Base-by-base conservation (phyloP, 2,113 vertebrate species). In the Cardinalis cardinalis region DNA sequence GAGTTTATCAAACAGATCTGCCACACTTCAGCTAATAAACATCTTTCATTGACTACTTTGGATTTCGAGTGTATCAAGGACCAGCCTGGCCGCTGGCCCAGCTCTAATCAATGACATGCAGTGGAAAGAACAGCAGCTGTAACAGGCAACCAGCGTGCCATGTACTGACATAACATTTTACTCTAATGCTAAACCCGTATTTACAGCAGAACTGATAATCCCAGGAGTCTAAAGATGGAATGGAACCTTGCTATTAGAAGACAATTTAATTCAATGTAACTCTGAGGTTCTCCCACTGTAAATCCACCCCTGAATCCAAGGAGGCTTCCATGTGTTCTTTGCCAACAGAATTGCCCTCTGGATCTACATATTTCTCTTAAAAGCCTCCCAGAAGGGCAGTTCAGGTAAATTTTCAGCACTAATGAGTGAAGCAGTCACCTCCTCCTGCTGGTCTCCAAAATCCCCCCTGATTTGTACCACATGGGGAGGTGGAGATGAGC, bases 181-280 rank as follows among this genome's bases (percentile, higher is more conserved):
- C 40, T 90, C 49, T 86, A 84, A 94, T 44, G 69, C 83, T 91
- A 53, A 90, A 75, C 51, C 84, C 34, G 23, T 64, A 88, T 75
- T 93, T 76, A 73, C 55, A 90, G 46, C 70, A 87, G 91, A 53
- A 68, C 28, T 0, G 1, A 81, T 82, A 91, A 94, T 59, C 61
- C 77, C 40, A 4, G 2, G 9, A 82, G 70, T 16, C 76, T 55
- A 63, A 77, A 77, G 78, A 69, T 0, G 3, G 48, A 87, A 68
- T 1, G 2, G 71, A 87, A 89, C 68, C 48, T 56, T 90, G 69
- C 52, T 86, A 83, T 87, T 75, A 87, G 49, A 90, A 92, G 79
- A 92, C 69, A 84, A 63, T 59, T 89, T 86, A 75, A 92, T 88
- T 92, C 63, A 71, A 83, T 32, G 58, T 64, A 69, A 28, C 25